Evolutionary conservation across 2,888 invertebrate species (phyloP).

Genomic region (Drosophila paracracens): DNA sequence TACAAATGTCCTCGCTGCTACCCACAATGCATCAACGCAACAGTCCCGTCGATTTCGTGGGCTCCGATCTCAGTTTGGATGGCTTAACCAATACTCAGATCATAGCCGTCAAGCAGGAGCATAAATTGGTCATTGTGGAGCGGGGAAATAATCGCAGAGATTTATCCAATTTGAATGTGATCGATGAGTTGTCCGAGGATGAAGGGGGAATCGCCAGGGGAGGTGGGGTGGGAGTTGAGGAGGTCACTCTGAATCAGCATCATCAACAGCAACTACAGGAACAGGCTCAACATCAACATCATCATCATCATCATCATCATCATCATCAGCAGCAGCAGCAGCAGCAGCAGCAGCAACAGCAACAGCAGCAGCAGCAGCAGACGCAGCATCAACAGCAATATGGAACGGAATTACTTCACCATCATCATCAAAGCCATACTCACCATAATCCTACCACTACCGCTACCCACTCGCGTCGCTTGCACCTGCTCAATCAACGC

Average conservation of each 20-base stretch:
- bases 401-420: conserved; percentile 2
- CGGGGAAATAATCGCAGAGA: conserved; percentile 6
- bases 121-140: conserved; percentile 74
- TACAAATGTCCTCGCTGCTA: conserved; percentile 51
- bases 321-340: conserved; percentile 48
- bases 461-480: background rate
- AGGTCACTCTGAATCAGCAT: conserved; percentile 80
- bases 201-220: conserved; percentile 27
- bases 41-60: conserved; percentile 77
- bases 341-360: conserved; percentile 33
- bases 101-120: conserved; percentile 79
- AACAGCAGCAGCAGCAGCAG: conserved; percentile 43
- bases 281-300: conserved; percentile 58
- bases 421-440: background rate
- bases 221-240: conserved; percentile 43
- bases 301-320: conserved; percentile 53
- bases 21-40: conserved; percentile 51
- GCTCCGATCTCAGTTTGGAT: conserved; percentile 77
- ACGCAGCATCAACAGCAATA: conserved; percentile 28
- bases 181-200: conserved; percentile 77
- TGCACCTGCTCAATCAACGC: conserved; percentile 64
- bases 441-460: background rate
- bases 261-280: conserved; percentile 68
- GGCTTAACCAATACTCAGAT: conserved; percentile 65
- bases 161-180: conserved; percentile 31